Evolutionary conservation across 2,797 vertebrate species (phyloP), one percentile per base, ranked within the genome.

Genomic region (Merluccius polli): DNA sequence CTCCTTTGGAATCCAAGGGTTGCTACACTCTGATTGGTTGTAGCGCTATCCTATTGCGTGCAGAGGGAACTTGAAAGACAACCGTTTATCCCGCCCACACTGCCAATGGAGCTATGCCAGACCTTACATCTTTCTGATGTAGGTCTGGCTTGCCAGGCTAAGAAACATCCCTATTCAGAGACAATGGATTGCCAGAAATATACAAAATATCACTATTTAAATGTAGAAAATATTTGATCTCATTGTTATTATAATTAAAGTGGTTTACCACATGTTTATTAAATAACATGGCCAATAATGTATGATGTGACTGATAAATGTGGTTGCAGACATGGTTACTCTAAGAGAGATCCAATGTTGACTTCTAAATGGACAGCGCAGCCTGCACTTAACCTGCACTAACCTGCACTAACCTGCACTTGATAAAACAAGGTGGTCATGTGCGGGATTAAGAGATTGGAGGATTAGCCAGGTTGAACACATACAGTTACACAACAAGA

Each of bases 401-500:
- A 10, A 35, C 33, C 33, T 35, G 33, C 33, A 35, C n/a, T 44
- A 4, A 7, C 27, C 33, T 32, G 16, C 65, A 41, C 59, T 75
- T 41, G 69, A 86, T 78, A 82, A 24, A 73, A 72, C 38, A 78
- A 70, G 27, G 18, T 75, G 84, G 87, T 79, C 78, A 2, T 67
- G 75, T 72, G 18, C 52, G 2, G 84, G 90, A 93, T 91, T 92
- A 92, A 89, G 77, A 87, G 87, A 88, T 90, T 90, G 85, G 71
- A 67, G 89, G 90, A 91, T 91, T 90, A 92, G 68, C 78, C 77
- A 75, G 70, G 76, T 75, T 78, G 72, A 63, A 73, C 63, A 81
- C 74, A 80, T 78, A 77, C 82, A 74, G 77, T 90, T 90, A 87
- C 81, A 88, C 85, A 91, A 88, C 79, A 79, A 80, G 81, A 84